Evolutionary conservation across 2,797 vertebrate genomes (phyloP), one percentile per base, ranked within the genome.

Genomic region (Petrocephalus sullivani): DNA sequence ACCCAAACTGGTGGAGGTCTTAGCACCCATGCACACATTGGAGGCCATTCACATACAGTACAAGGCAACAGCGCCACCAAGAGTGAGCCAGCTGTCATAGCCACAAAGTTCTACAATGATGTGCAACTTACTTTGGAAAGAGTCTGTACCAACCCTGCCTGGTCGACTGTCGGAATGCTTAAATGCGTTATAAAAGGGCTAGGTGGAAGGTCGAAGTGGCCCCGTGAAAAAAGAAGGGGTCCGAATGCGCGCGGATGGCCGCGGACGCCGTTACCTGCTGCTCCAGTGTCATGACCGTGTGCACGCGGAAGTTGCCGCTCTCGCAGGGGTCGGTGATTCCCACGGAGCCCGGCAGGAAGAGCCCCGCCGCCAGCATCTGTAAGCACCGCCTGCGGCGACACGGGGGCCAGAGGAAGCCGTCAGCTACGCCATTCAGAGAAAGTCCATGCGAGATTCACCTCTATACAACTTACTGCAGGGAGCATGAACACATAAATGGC

Each of bases 281-380:
- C 64, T 99, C 98, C 83, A 99, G 94, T 0, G 98, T 99, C 98
- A 99, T 99, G 33, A 99, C 98, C 0, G 98, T 99, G 93, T 99
- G 98, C 4, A 99, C 98, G 9, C 98, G 89, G 94, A 98, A 98
- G 92, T 99, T 99, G 0, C 98, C 98, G 0, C 98, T 99, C 93
- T 99, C 98, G 4, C 98, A 99, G 4, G 98, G 98, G 51, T 99
- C 98, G 0, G 98, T 99, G 94, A 99, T 99, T 0, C 98, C 98
- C 0, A 99, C 98, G 0, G 98, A 99, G 0, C 98, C 98, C 0
- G 98, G 98, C 12, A 99, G 95, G 90, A 99, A 99, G 2, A 99
- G 96, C 0, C 98, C 98, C 0, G 98, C 98, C 0, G 98, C 98
- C 89, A 99, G 90, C 95, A 99, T 98, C 96, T 99, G 98, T 12